A percentile compares a stretch with the other conserved stretches of the same genome.
Conservation (phyloP, 1,140 invertebrate genomes). For the Amyelois transitella region DNA sequence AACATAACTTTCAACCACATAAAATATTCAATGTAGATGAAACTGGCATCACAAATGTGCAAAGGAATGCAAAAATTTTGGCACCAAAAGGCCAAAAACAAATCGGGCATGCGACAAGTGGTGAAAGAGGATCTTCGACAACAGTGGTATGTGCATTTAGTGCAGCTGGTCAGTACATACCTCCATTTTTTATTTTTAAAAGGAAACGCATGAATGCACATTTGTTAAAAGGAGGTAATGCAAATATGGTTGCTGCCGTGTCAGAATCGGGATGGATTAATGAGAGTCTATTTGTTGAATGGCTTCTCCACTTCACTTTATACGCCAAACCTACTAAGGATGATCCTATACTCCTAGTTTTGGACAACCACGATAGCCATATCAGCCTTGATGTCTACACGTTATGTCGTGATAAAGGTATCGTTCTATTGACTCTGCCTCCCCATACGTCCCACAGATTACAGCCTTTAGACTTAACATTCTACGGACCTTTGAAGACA, state of each 20-base stretch:
- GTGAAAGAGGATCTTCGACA: background rate
- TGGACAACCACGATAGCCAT: conserved; percentile 53
- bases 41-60: conserved; percentile 25
- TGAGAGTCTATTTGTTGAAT: too few species aligned
- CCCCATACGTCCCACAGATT: conserved; percentile 28
- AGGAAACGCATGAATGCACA: background rate
- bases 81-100: too few species aligned
- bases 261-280: too few species aligned
- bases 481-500: conserved; percentile 48
- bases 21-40: conserved; percentile 34
- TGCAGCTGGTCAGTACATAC: background rate
- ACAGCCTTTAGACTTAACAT: conserved; percentile 46
- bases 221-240: too few species aligned
- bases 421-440: conserved; percentile 14
- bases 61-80: conserved; percentile 6
- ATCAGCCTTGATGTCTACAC: conserved; percentile 18
- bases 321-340: conserved; percentile 25
- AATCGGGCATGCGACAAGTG: too few species aligned
- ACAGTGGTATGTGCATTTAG: background rate
- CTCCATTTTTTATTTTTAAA: conserved; percentile 2
- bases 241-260: too few species aligned
- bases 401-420: conserved; percentile 19
- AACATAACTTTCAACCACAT: conserved; percentile 25
- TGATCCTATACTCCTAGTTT: conserved; percentile 21
- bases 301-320: conserved; percentile 20